Percentiles rank a stretch among this genome's conserved stretches.
Evolutionary conservation across 2,797 vertebrate genomes (phyloP).

Genomic region (Myotis daubentonii): DNA sequence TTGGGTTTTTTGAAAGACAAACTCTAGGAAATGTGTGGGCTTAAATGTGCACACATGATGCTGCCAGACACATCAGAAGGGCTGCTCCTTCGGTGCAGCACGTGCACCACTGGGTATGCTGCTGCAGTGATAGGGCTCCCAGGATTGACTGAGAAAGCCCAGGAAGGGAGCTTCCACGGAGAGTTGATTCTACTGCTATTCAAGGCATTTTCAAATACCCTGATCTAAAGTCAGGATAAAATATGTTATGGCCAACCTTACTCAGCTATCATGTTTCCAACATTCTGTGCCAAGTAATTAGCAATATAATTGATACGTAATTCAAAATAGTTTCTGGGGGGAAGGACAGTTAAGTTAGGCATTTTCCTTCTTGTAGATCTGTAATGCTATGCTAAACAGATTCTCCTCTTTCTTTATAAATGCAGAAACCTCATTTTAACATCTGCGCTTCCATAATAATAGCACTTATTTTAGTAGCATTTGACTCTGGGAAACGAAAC

Average conservation of each 20-base stretch:
- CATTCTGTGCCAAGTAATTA: not conserved
- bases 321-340: not conserved
- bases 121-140: not conserved
- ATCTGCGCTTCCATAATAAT: not conserved
- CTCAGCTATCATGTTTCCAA: not conserved
- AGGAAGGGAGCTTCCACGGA: not conserved
- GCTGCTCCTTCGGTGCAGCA: not conserved
- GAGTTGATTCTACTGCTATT: not conserved
- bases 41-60: not conserved
- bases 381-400: fast-evolving
- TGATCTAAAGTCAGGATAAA: not conserved
- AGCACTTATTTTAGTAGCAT: slow-evolving; percentile 1
- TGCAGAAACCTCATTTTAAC: not conserved
- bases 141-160: not conserved
- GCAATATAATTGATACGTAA: not conserved
- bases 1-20: slow-evolving; percentile 52
- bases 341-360: not conserved
- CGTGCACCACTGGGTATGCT: fast-evolving
- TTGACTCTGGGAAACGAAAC: not conserved
- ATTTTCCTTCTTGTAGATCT: not conserved
- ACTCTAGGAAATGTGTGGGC: slow-evolving; percentile 50
- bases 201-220: not conserved
- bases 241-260: not conserved
- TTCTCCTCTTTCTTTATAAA: not conserved
- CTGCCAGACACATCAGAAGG: not conserved